phyloP scores from a whole-genome alignment of 1,140 invertebrate genomes.

The Panagrolaimus sp. region DNA sequence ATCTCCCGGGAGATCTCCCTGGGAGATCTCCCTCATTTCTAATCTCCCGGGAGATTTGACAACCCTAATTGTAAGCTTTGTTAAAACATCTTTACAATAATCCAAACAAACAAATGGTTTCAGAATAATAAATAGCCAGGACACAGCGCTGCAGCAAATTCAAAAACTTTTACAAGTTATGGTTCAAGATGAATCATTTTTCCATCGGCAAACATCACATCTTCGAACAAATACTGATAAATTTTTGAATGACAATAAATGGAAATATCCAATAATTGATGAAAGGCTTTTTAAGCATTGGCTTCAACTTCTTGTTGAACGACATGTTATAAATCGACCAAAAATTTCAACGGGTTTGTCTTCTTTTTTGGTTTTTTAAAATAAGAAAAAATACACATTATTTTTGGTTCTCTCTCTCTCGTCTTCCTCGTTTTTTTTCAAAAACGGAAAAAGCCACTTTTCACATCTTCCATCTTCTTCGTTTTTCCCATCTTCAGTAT shows the following conservation, averaged over 20 bases:
- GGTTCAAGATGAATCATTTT: slow-evolving; percentile 39
- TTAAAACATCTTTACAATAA: slow-evolving; percentile 28
- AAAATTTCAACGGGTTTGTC: slow-evolving; percentile 16
- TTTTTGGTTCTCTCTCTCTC: no score
- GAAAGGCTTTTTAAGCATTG: slow-evolving; percentile 38
- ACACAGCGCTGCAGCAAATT: slow-evolving; percentile 36
- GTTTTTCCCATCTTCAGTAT: no score
- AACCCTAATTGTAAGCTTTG: no score
- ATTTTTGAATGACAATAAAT: slow-evolving; percentile 30
- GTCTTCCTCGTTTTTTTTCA: no score
- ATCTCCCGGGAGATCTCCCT: no score
- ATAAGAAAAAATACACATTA: no score
- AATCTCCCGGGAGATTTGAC: no score
- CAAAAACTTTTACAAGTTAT: slow-evolving; percentile 50
- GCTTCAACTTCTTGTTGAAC: slow-evolving; percentile 37
- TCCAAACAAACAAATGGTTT: neutral
- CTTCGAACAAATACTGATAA: slow-evolving; percentile 45
- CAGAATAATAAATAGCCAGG: slow-evolving; percentile 30
- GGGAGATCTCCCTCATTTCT: no score
- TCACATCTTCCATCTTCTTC: no score
- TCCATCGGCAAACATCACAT: slow-evolving; percentile 36
- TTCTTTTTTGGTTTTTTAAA: no score
- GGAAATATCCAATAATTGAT: slow-evolving; percentile 40
- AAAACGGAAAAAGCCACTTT: no score
- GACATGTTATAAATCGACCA: slow-evolving; percentile 23